Conservation (phyloP, 1,140 invertebrate genomes). For the Eciton burchellii region DNA sequence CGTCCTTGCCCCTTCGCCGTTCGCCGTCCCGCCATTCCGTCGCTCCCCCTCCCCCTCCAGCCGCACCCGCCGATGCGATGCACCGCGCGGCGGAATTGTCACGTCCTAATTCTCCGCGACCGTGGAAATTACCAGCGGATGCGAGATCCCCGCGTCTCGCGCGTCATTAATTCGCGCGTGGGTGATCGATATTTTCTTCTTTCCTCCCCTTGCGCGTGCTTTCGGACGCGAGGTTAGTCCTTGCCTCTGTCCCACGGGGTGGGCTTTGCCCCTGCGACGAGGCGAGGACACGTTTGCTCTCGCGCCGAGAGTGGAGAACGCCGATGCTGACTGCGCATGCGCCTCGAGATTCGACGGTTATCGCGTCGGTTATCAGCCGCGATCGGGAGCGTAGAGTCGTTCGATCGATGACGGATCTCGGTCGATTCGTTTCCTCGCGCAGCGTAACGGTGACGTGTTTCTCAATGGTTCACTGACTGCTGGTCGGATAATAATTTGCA, state of each 20-base stretch:
- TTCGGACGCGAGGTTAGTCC: constrained; percentile 34
- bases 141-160: constrained; percentile 48
- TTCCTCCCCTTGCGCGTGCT: neutral
- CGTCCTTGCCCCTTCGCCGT: neutral
- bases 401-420: constrained; percentile 30
- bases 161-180: constrained; percentile 40
- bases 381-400: no score
- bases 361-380: constrained; percentile 41
- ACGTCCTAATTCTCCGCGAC: constrained; percentile 43
- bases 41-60: neutral
- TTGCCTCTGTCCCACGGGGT: neutral
- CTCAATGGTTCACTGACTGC: constrained; percentile 42
- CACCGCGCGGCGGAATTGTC: constrained; percentile 37
- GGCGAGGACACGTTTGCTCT: neutral
- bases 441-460: constrained; percentile 31
- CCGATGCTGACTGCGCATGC: no score
- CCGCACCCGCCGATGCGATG: neutral
- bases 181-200: constrained; percentile 33
- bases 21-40: neutral
- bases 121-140: constrained; percentile 43
- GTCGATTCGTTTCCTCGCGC: constrained; percentile 12
- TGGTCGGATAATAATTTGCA: constrained; percentile 59
- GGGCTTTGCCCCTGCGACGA: neutral
- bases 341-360: no score
- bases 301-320: no score